Conservation (phyloP, 2,113 vertebrate species). For the Xiphorhynchus elegans region DNA sequence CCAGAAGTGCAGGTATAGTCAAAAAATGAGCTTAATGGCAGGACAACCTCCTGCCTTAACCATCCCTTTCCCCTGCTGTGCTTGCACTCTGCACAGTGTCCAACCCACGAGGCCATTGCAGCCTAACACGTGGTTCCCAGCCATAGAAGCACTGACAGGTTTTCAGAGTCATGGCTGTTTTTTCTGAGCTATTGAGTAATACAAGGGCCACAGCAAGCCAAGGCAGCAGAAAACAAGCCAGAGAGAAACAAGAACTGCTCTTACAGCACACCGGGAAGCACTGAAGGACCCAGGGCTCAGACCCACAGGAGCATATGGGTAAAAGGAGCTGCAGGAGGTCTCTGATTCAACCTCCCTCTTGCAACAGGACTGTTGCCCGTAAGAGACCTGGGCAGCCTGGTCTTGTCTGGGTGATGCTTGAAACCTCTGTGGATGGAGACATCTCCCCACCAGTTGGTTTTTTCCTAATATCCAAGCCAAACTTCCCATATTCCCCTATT, state of each 20-base stretch:
- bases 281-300: accelerated
- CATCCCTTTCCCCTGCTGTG: background rate
- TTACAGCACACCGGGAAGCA: accelerated
- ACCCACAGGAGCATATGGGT: accelerated
- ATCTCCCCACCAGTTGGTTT: background rate
- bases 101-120: background rate
- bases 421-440: background rate
- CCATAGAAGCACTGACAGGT: background rate
- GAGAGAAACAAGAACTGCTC: background rate
- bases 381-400: background rate
- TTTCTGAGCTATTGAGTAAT: background rate
- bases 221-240: background rate
- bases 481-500: background rate
- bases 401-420: background rate
- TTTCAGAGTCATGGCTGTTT: background rate
- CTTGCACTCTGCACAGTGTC: background rate
- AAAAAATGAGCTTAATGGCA: conserved; percentile 44
- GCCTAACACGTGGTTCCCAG: background rate
- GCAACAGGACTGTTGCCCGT: background rate
- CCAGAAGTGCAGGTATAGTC: conserved; percentile 15
- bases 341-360: background rate
- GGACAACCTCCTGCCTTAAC: background rate
- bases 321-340: background rate
- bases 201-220: background rate
- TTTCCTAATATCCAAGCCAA: background rate